Conservation (phyloP, 2,797 vertebrate genomes). For the Ctenopoma multispine region DNA sequence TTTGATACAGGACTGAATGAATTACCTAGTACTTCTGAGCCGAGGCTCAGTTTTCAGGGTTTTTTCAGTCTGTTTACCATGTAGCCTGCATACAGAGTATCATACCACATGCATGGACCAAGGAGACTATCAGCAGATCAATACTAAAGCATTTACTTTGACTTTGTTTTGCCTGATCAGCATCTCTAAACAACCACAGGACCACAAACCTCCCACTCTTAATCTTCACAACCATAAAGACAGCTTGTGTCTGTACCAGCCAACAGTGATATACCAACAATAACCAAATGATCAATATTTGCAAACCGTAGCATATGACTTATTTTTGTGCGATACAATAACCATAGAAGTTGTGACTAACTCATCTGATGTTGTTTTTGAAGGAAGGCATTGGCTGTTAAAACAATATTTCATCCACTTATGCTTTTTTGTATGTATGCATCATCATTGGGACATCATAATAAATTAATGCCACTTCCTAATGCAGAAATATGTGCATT, state of each 20-base stretch:
- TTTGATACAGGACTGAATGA: slow-evolving; percentile 32
- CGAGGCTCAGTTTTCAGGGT: slow-evolving; percentile 15
- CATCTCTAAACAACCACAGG: slow-evolving; percentile 39
- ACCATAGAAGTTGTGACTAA: slow-evolving; percentile 45
- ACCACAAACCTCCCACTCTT: slow-evolving; percentile 22
- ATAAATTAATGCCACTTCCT: slow-evolving; percentile 66
- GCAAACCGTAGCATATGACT: slow-evolving; percentile 53
- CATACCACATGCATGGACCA: slow-evolving; percentile 32
- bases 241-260: slow-evolving; percentile 56
- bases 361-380: slow-evolving; percentile 30
- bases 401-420: slow-evolving; percentile 26
- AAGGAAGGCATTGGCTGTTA: slow-evolving; percentile 39
- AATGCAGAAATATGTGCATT: slow-evolving; percentile 28
- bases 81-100: slow-evolving; percentile 39
- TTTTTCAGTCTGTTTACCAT: slow-evolving; percentile 37
- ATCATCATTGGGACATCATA: slow-evolving; percentile 48
- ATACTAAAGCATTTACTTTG: slow-evolving; percentile 65
- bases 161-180: slow-evolving; percentile 49
- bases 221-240: slow-evolving; percentile 19
- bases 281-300: slow-evolving; percentile 46
- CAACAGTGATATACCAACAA: slow-evolving; percentile 45
- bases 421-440: slow-evolving; percentile 43
- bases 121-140: slow-evolving; percentile 47
- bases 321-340: slow-evolving; percentile 47
- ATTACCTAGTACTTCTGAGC: slow-evolving; percentile 19